Conservation (phyloP, 2,888 invertebrate species). For the Cheiracanthium punctorium region DNA sequence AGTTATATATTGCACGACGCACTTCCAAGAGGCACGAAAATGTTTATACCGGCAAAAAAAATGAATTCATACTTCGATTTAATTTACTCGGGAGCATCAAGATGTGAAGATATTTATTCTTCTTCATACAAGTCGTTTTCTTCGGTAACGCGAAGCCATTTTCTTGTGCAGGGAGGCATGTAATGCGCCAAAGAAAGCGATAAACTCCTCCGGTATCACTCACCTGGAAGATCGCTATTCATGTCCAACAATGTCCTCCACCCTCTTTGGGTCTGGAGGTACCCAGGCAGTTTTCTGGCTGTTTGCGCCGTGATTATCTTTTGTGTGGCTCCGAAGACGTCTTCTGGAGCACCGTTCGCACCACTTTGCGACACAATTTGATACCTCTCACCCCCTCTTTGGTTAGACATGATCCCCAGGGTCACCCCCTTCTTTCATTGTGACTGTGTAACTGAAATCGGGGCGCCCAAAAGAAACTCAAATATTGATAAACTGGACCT, state of each 20-base stretch:
- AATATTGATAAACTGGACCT: slow-evolving; percentile 65
- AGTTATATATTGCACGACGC: not conserved
- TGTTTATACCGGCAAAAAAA: slow-evolving; percentile 4
- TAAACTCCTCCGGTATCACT: slow-evolving; percentile 25
- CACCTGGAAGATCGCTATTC: slow-evolving; percentile 40
- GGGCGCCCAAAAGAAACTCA: slow-evolving; percentile 48
- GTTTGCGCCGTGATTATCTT: slow-evolving; percentile 60
- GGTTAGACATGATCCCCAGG: slow-evolving; percentile 55
- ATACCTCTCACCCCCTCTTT: slow-evolving; percentile 41
- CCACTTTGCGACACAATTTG: slow-evolving; percentile 43
- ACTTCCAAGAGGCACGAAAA: slow-evolving; percentile 8
- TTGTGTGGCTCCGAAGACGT: slow-evolving; percentile 31
- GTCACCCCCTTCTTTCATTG: slow-evolving; percentile 28
- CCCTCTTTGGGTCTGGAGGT: slow-evolving; percentile 7
- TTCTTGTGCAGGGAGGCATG: slow-evolving; percentile 54
- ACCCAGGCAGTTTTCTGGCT: slow-evolving; percentile 32
- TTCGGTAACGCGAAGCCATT: slow-evolving; percentile 53
- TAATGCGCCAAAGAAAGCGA: slow-evolving; percentile 64
- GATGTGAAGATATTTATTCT: slow-evolving; percentile 54
- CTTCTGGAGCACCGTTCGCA: slow-evolving; percentile 30
- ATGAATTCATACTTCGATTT: slow-evolving; percentile 12
- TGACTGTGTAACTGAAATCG: slow-evolving; percentile 26
- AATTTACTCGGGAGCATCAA: slow-evolving; percentile 27
- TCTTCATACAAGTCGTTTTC: slow-evolving; percentile 42
- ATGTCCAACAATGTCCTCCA: slow-evolving; percentile 13